Evolutionary conservation across 2,797 vertebrate species (phyloP), one percentile per base, ranked within the genome.

Genomic region (Crenuchus spilurus): DNA sequence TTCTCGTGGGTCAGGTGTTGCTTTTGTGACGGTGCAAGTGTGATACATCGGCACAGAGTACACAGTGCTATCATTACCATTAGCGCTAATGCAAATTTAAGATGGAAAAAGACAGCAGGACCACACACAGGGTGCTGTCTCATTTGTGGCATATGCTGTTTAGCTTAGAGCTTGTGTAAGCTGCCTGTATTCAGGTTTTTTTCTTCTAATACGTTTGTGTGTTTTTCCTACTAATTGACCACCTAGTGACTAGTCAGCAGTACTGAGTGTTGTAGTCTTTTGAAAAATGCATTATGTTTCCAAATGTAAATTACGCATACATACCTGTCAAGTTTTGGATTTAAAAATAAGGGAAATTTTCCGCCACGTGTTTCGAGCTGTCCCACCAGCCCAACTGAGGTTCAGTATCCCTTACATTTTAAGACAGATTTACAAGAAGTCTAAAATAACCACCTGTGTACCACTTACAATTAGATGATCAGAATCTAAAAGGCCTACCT

Each of bases 31-130:
- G 39, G 31, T 11, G 16, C 22, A 8, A 44, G 55, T 31, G 44
- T 51, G n/a, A 61, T 24, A 4, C 51, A 57, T 63, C 70, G 26
- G 44, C 60, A 57, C 58, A 83, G 84, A 88, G 87, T 91, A 85
- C 84, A 87, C 82, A 58, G 72, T 84, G 87, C 87, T 86, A 87
- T 82, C 86, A 89, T 91, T 90, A 90, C 83, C 86, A 89, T 90
- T 89, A 89, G 83, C 69, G 24, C 85, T 92, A 91, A 92, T 92
- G 89, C 86, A 80, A 83, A 90, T 90, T 89, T 82, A 82, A 91
- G 89, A 91, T 91, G 91, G 90, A 92, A 92, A 74, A 90, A 85
- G 87, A 83, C 88, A 88, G 85, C 78, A 83, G 82, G 79, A 73
- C 70, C 84, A 80, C 83, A 76, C 69, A 80, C 83, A 83, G 79